These are phyloP conservation scores for Coptodon bakossiorum DNA, from an alignment of 2,113 vertebrate species.

Conservation along the genomic window DNA sequence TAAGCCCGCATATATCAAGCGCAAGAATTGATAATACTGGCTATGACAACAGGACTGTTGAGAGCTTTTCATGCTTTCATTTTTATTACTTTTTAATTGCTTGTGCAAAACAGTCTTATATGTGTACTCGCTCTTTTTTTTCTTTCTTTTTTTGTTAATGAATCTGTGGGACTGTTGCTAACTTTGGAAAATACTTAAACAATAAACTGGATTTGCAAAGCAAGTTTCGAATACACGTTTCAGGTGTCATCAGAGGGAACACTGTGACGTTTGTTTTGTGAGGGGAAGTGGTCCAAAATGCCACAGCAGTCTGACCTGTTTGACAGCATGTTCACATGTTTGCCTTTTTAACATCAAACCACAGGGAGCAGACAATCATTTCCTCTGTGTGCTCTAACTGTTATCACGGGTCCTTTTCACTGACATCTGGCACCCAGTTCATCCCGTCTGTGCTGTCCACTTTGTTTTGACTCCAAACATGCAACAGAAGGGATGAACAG, in stretches of 20 bases:
- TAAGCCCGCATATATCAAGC: background rate
- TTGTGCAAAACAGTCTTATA: background rate
- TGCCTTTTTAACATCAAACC: background rate
- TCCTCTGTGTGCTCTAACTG: background rate
- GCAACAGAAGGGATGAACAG: slow-evolving; percentile 29
- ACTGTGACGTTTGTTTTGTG: background rate
- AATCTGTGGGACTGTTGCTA: background rate
- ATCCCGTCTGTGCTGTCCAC: slow-evolving; percentile 23
- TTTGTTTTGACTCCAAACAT: slow-evolving; percentile 63
- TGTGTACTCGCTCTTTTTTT: background rate
- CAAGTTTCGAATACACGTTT: background rate
- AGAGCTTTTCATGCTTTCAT: background rate
- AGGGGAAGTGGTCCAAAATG: background rate
- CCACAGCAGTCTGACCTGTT: background rate
- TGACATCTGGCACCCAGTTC: slow-evolving; percentile 36
- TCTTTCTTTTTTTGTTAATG: background rate
- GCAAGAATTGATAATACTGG: background rate
- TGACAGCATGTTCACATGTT: background rate
- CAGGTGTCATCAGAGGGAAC: background rate
- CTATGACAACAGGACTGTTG: background rate
- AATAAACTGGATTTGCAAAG: background rate
- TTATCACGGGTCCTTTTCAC: slow-evolving; percentile 13
- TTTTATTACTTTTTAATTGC: background rate
- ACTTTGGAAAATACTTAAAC: background rate
- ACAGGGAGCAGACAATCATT: background rate